These are phyloP conservation scores for Tamias sibiricus DNA, from an alignment of 2,113 vertebrate species.

Conservation along the genomic window DNA sequence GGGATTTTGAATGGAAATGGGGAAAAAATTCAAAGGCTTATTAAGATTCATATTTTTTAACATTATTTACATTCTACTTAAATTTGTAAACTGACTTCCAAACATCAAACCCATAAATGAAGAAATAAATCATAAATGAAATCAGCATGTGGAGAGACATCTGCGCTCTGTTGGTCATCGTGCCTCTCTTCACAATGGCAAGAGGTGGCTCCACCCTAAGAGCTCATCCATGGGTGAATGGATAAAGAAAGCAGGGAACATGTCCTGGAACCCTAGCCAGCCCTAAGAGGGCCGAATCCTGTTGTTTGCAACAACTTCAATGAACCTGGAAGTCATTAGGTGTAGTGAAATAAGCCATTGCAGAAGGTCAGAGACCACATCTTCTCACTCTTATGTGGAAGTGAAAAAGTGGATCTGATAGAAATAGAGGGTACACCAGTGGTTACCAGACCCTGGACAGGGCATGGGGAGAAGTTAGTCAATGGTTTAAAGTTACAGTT, in stretches of 20 bases:
- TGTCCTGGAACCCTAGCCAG: not conserved
- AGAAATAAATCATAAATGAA: not conserved
- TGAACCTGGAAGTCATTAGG: not conserved
- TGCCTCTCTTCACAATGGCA: not conserved
- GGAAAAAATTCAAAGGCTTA: not conserved
- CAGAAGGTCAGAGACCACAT: no score
- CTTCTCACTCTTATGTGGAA: no score
- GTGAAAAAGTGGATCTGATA: no score
- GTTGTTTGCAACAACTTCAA: no score
- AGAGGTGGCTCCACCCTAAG: no score
- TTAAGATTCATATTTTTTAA: no score
- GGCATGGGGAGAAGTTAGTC: not conserved
- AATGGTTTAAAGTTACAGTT: no score
- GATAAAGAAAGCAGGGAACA: not conserved
- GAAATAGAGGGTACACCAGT: no score
- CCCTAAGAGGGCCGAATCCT: not conserved
- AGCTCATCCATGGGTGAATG: no score
- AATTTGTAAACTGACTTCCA: not conserved
- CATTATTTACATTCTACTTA: not conserved
- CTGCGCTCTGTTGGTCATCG: no score
- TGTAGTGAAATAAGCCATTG: not conserved
- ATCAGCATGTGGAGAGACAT: not conserved
- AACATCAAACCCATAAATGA: not conserved
- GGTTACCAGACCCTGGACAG: no score
- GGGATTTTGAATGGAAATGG: no score